Base-by-base conservation (phyloP, 2,888 invertebrate genomes). In the Leucophenga montana region DNA sequence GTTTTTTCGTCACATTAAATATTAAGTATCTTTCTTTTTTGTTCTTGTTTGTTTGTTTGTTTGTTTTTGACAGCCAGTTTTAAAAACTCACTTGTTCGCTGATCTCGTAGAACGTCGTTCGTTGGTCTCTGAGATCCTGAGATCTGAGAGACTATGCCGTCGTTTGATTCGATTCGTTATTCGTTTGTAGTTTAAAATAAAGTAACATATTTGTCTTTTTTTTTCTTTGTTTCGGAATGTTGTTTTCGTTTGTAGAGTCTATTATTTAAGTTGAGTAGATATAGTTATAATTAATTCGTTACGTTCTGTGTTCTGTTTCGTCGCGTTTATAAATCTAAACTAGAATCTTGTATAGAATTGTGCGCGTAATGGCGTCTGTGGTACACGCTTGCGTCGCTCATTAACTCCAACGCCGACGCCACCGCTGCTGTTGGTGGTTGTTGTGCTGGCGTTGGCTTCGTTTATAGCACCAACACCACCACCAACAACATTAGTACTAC, bases 321-420 rank as follows among this genome's bases (percentile, higher is more conserved):
- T 3, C 16, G 20, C 13, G 14, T 3, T 46, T 22, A 13, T 11
- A 27, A 46, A 39, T 62, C 27, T 27, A 6, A n/a, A 11, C 16
- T 78, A 83, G 57, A 81, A 86, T 69, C 83, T 78, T 39, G 86
- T 83, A 64, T 79, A 83, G 65, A 85, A 85, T 72, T 86, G 85
- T 66, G 85, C 79, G 31, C 85, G 83, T 53, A 74, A 77, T 0
- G 84, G 83, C 13, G 81, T 71, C n/a, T 81, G 82, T 57, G 84
- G 77, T 18, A 80, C 72, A 70, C 86, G 74, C 56, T 86, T 77
- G 14, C 77, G 81, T 67, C 83, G 73, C 62, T 86, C 86, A 3
- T 66, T 70, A 0, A 39, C 33, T 3, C 53, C 57, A n/a, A n/a
- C n/a, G n/a, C n/a, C n/a, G n/a, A n/a, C n/a, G 27, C 70, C 71